These are phyloP conservation scores for Phaedon cochleariae DNA, from an alignment of 2,888 invertebrate genomes.

Conservation along the genomic window DNA sequence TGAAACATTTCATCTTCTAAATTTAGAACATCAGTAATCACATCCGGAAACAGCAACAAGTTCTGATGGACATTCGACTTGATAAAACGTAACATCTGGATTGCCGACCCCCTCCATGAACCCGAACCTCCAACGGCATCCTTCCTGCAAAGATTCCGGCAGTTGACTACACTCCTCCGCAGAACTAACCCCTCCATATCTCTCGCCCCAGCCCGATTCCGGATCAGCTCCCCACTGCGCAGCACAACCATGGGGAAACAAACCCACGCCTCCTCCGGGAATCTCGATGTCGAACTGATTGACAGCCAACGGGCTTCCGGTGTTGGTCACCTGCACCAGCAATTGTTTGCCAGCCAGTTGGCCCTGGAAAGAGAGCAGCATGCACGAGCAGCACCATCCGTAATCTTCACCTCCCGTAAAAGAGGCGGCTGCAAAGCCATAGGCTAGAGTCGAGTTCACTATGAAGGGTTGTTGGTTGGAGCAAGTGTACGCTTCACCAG, in stretches of 20 bases:
- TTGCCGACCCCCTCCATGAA: constrained; percentile 32
- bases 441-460: constrained; percentile 35
- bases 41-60: constrained; percentile 21
- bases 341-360: constrained; percentile 32
- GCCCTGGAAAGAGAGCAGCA: constrained; percentile 32
- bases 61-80: constrained; percentile 36
- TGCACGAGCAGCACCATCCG: constrained; percentile 34
- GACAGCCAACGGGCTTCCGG: constrained; percentile 23
- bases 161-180: constrained; percentile 28
- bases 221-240: constrained; percentile 20
- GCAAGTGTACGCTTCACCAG: constrained; percentile 23
- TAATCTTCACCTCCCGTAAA: constrained; percentile 34
- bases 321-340: constrained; percentile 24
- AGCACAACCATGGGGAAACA: constrained; percentile 31
- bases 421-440: constrained; percentile 38
- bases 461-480: constrained; percentile 35
- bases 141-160: constrained; percentile 25
- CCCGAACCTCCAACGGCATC: constrained; percentile 35
- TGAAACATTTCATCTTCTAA: too few species aligned
- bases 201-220: constrained; percentile 29
- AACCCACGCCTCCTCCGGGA: constrained; percentile 38
- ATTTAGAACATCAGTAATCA: constrained; percentile 14
- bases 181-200: constrained; percentile 22
- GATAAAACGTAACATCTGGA: constrained; percentile 30
- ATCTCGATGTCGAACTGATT: constrained; percentile 41